Base-by-base conservation (phyloP, 2,888 invertebrate genomes). In the Epinotia brunnichana region DNA sequence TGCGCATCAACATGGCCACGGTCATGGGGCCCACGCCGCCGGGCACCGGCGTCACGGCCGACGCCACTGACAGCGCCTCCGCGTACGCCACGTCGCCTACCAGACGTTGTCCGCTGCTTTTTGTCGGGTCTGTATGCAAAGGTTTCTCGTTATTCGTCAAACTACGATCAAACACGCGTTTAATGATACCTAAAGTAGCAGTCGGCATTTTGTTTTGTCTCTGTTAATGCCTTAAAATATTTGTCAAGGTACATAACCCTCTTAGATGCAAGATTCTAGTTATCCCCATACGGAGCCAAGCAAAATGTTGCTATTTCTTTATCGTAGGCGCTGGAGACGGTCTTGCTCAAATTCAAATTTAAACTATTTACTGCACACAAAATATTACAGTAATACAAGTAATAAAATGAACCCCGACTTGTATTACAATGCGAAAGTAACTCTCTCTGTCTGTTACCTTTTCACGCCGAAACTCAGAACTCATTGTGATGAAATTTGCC, bases 1-100 rank as follows among this genome's bases (percentile, higher is more conserved):
- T 99, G 80, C 95, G 95, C 97, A 99, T 98, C 44, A 98, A 92
- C 98, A 99, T 99, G 21, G 99, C 98, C 76, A 99, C 99, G 0
- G 99, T 99, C 99, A 99, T 99, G 17, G 99, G 99, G 0, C 99
- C 99, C 74, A 99, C 99, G 75, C 99, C 99, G 70, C 97, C 97
- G 13, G 98, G 98, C 64, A 99, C 99, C 4, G 99, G 99, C 29
- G 99, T 99, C 82, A 99, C 97, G 90, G 95, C 96, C 0, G 97
- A 95, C 17, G 99, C 99, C 75, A 97, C 96, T 78, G 95, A 88
- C 77, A 94, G 94, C 5, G 97, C 99, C 85, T 97, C 97, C 21
- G 93, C 94, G 91, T 95, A 99, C 69, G 96, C 97, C 9, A 99
- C 99, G 94, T 99, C 99, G 67, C 99, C 99, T n/a, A 98, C 97